Base-by-base conservation (phyloP, 2,797 vertebrate genomes). In the Acipenser ruthenus region DNA sequence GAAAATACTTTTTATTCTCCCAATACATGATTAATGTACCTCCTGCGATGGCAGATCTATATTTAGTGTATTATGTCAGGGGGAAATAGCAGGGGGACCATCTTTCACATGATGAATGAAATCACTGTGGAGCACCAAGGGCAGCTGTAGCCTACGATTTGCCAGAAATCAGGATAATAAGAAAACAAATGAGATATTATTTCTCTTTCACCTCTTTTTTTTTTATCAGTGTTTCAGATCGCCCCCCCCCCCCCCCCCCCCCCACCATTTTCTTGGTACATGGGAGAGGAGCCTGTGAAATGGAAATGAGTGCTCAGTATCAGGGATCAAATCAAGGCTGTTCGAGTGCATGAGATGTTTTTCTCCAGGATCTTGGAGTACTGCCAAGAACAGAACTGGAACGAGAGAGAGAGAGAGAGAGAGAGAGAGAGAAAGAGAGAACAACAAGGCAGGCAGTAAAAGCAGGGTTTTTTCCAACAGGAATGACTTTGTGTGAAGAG, bases 291-390 rank as follows among this genome's bases (percentile, higher is more conserved):
- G 79, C 76, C 85, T 87, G 78, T 92, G 91, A 93, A 94, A 90
- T 94, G 92, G 91, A 92, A 95, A 94, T 90, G 84, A 92, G 89
- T 83, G 78, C 82, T 91, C 83, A 80, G 84, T 74, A 87, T 87
- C 73, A 78, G 86, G 89, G 89, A 91, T 89, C 87, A 88, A 88
- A 92, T 88, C 78, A 82, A 91, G 87, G 86, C 88, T 79, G 74
- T 86, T 79, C 79, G 79, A 84, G 77, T 69, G 89, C 86, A 88
- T 78, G 69, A 84, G 85, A 90, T 89, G 88, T 87, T 85, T 81
- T 87, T 80, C 81, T 74, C 79, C 78, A 68, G 79, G 83, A 81
- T 84, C 83, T 86, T 93, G 90, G 88, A 86, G 78, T 78, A 73
- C 87, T 87, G 94, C 92, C 93, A 93, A 87, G 79, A 82, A 75